Evolutionary conservation across 2,113 vertebrate species (phyloP).

Genomic region (Corynorhinus townsendii): DNA sequence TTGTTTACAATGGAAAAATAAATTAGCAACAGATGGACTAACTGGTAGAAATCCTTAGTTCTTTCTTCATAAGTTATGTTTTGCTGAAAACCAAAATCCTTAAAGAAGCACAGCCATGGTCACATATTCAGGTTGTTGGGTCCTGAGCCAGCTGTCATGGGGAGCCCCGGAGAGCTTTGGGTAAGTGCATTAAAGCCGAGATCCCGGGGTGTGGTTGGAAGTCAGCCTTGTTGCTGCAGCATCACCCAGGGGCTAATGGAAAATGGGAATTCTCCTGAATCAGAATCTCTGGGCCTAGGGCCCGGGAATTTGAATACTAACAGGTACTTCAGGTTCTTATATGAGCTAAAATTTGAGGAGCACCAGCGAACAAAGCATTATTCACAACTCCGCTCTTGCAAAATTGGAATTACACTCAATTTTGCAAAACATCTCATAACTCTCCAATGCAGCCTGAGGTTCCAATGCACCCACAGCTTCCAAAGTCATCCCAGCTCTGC

Average conservation of each 20-base stretch:
- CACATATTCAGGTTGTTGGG: not conserved
- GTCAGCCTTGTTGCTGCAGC: rapidly evolving
- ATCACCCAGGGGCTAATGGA: not conserved
- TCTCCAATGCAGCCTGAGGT: not conserved
- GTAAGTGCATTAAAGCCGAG: rapidly evolving
- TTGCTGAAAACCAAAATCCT: not conserved
- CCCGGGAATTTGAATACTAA: not conserved
- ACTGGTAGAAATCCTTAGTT: not conserved
- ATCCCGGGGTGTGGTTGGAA: not conserved
- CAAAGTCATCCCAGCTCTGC: not conserved
- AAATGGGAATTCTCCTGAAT: not conserved
- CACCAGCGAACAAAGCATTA: not conserved
- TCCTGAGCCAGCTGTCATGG: rapidly evolving
- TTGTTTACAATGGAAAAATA: conserved; percentile 5
- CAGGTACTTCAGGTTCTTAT: not conserved
- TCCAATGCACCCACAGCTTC: not conserved
- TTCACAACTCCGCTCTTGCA: not conserved
- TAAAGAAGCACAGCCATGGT: not conserved
- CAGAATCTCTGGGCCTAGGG: not conserved
- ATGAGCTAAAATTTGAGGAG: not conserved
- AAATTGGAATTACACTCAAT: not conserved
- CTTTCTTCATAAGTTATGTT: not conserved
- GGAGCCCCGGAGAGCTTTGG: rapidly evolving
- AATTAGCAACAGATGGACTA: not conserved
- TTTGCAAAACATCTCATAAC: not conserved